A percentile compares a stretch with the other conserved stretches of the same genome.
These are phyloP conservation scores for Folsomia manolachei DNA, from an alignment of 2,888 invertebrate genomes.

Conservation along the genomic window DNA sequence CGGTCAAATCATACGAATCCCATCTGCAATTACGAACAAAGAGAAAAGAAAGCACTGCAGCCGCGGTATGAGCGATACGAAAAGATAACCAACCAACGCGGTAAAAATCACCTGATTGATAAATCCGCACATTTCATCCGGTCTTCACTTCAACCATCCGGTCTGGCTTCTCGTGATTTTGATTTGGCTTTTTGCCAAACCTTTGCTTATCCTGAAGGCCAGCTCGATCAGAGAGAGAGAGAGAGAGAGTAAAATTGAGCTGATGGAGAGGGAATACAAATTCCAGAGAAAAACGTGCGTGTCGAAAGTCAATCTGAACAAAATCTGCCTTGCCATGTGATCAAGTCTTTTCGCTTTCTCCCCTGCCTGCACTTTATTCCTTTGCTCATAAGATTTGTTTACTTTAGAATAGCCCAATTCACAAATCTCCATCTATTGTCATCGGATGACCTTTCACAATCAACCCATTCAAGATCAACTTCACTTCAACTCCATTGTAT, in stretches of 20 bases:
- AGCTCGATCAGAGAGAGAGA: too few species aligned
- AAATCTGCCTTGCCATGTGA: background rate
- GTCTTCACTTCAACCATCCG: too few species aligned
- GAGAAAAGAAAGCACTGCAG: too few species aligned
- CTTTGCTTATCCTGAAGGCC: background rate
- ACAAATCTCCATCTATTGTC: conserved; percentile 1
- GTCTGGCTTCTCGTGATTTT: background rate
- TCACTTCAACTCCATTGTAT: background rate
- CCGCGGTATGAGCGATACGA: too few species aligned
- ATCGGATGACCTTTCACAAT: background rate
- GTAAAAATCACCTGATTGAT: too few species aligned
- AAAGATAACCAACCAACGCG: too few species aligned
- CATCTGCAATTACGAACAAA: too few species aligned
- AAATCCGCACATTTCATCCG: background rate
- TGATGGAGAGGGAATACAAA: too few species aligned
- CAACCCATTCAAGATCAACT: background rate
- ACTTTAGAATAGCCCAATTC: conserved; percentile 13
- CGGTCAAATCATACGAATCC: too few species aligned
- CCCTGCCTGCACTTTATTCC: background rate
- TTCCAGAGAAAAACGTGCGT: too few species aligned
- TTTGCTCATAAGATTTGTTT: background rate
- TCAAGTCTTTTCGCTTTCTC: too few species aligned
- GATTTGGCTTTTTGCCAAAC: background rate
- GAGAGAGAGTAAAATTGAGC: too few species aligned
- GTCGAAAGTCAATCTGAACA: background rate